phyloP scores from a whole-genome alignment of 2,888 invertebrate genomes.

The Melipona beecheii region DNA sequence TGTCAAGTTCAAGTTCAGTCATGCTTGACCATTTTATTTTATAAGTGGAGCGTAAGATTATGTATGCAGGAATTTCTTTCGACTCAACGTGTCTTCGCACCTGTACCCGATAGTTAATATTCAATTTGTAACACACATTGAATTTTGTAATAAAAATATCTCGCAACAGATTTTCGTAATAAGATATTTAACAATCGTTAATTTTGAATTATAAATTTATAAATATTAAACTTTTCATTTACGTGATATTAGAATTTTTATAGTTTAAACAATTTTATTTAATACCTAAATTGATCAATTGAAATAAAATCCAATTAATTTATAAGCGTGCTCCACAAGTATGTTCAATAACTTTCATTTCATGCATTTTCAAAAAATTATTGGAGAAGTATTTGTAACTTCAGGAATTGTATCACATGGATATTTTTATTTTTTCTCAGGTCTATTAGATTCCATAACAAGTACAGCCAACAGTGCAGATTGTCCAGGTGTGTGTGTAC shows the following conservation, averaged over 20 bases:
- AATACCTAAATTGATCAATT: too few relatives aligned
- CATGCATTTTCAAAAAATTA: neutral
- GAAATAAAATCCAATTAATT: too few relatives aligned
- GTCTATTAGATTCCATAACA: conserved; percentile 93
- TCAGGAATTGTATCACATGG: neutral
- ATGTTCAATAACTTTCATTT: too few relatives aligned
- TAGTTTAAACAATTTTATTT: too few relatives aligned
- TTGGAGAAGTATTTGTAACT: neutral
- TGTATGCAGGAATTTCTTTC: conserved; percentile 81
- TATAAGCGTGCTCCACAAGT: too few relatives aligned
- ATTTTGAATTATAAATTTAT: neutral
- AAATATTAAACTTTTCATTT: neutral
- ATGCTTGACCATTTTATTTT: conserved; percentile 66
- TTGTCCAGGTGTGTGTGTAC: conserved; percentile 95
- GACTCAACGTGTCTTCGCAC: conserved; percentile 59
- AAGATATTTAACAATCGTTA: neutral
- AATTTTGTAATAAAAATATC: conserved; percentile 7
- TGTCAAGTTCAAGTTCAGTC: conserved; percentile 73
- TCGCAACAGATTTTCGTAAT: neutral
- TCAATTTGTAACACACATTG: conserved; percentile 37
- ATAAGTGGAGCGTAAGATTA: conserved; percentile 71
- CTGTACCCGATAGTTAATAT: conserved; percentile 56
- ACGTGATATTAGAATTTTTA: neutral
- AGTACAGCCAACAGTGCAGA: conserved; percentile 93
- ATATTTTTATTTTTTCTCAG: conserved; percentile 84